Percentiles rank a stretch among this genome's conserved stretches.
phyloP scores from a whole-genome alignment of 2,797 vertebrate genomes.

The Chaetodon trifasciatus region DNA sequence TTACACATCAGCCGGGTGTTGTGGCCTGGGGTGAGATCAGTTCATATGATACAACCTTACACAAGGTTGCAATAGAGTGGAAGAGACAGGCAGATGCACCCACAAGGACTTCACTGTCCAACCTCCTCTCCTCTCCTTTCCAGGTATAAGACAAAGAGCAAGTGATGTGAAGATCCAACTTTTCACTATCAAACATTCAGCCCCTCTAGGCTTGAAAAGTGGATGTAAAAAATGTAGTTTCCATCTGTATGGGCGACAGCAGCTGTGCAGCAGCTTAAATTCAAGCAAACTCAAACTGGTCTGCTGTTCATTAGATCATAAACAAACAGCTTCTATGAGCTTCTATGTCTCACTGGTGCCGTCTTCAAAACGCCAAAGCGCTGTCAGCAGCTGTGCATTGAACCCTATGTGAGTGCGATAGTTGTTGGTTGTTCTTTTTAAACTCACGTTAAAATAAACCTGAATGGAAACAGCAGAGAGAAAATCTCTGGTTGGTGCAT shows the following conservation, averaged over 20 bases:
- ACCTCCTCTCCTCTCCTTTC: slow-evolving; percentile 14
- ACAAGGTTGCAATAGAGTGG: slow-evolving; percentile 64
- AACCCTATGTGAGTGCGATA: neutral
- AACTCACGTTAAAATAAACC: neutral
- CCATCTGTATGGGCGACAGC: slow-evolving; percentile 25
- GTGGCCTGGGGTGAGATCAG: slow-evolving; percentile 50
- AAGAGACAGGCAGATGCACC: slow-evolving; percentile 61
- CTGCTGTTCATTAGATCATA: slow-evolving; percentile 12
- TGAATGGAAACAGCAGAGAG: neutral
- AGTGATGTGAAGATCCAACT: slow-evolving; percentile 34
- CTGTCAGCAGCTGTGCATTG: neutral
- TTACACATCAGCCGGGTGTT: slow-evolving; percentile 64
- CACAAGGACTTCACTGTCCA: slow-evolving; percentile 17
- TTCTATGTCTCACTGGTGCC: neutral
- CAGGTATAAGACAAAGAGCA: slow-evolving; percentile 28
- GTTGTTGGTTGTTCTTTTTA: neutral
- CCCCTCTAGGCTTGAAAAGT: neutral
- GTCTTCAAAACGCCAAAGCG: neutral
- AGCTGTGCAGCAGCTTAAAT: slow-evolving; percentile 22
- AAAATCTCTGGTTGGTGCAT: neutral
- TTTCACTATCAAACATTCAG: slow-evolving; percentile 18
- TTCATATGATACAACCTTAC: slow-evolving; percentile 48
- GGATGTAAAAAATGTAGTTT: slow-evolving; percentile 29
- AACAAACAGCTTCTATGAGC: neutral
- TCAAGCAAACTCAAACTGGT: slow-evolving; percentile 4